phyloP scores from a whole-genome alignment of 2,888 invertebrate genomes.

The Cyclophora punctaria region DNA sequence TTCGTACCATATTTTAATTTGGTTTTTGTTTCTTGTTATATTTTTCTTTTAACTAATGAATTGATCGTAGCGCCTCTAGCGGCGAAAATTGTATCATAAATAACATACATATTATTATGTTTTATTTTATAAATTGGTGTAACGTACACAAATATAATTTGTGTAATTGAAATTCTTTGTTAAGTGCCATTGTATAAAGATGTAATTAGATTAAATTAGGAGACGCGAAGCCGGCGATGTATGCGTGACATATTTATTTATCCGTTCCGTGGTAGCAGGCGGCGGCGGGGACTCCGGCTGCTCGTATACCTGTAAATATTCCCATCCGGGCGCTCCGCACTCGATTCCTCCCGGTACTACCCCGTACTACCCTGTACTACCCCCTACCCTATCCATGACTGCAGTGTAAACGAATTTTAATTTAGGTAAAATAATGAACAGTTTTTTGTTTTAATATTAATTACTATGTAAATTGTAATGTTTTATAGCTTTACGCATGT shows the following conservation, averaged over 20 bases:
- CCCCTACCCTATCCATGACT: conserved; percentile 31
- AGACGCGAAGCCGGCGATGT: not conserved
- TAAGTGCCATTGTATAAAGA: conserved; percentile 20
- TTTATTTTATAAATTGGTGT: not conserved
- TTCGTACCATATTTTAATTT: too few species aligned
- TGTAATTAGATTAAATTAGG: not conserved
- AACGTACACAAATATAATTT: conserved; percentile 14
- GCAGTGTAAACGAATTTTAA: conserved; percentile 18
- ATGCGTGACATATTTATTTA: not conserved
- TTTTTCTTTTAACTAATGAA: not conserved
- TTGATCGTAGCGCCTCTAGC: not conserved
- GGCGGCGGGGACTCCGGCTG: too few species aligned
- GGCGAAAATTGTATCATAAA: not conserved
- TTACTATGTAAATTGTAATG: conserved; percentile 32
- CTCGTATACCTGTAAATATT: too few species aligned
- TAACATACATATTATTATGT: too few species aligned
- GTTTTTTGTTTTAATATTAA: conserved; percentile 12
- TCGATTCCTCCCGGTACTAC: too few species aligned
- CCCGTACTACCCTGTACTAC: too few species aligned
- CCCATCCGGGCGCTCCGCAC: too few species aligned
- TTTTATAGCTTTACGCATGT: conserved; percentile 40
- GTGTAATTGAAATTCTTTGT: conserved; percentile 13
- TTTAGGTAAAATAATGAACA: conserved; percentile 8
- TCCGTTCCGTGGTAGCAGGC: too few species aligned
- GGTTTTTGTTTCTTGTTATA: too few species aligned